Conservation (phyloP, 2,888 invertebrate species). For the Lysandra bellargus region DNA sequence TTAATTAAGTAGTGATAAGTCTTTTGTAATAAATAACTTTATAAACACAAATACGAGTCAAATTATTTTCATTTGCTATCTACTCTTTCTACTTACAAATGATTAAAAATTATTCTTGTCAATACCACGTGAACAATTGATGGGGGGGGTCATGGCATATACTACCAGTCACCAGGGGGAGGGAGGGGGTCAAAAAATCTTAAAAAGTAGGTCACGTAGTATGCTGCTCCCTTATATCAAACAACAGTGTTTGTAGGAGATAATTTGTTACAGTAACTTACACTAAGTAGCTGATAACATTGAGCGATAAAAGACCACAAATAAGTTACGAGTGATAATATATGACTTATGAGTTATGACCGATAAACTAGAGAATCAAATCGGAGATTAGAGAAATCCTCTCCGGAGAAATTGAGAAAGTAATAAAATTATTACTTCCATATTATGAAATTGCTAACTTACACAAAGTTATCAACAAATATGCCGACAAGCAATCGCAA, state of each 20-base stretch:
- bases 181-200: too few species aligned
- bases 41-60: too few species aligned
- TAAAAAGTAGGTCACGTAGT: too few species aligned
- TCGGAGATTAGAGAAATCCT: neutral
- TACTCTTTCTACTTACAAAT: too few species aligned
- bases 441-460: neutral
- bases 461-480: neutral
- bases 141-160: too few species aligned
- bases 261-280: neutral
- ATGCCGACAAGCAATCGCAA: neutral
- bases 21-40: too few species aligned
- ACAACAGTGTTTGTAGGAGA: conserved; percentile 3
- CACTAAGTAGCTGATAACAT: neutral
- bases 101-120: too few species aligned
- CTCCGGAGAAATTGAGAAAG: neutral
- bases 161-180: too few species aligned
- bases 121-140: too few species aligned
- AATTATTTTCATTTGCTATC: too few species aligned
- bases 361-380: neutral
- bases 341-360: neutral
- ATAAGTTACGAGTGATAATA: neutral
- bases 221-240: neutral
- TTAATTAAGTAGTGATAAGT: too few species aligned
- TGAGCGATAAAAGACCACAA: neutral
- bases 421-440: neutral